Evolutionary conservation across 2,888 invertebrate species (phyloP).

Genomic region (Athripsodes cinereus): DNA sequence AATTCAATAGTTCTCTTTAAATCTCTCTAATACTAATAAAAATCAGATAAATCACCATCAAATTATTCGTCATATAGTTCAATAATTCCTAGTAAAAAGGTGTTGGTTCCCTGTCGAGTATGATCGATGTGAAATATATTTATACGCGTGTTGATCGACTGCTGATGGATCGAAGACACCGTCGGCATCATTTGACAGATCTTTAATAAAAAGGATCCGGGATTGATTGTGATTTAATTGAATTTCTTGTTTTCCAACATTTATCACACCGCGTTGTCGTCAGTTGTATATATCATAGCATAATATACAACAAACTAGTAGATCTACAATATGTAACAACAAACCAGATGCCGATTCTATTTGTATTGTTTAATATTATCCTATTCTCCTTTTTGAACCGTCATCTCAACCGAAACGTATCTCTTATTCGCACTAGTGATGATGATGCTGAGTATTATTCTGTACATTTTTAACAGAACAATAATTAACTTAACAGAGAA

Average conservation of each 20-base stretch:
- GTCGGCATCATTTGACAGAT: slow-evolving; percentile 26
- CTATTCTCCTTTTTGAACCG: not conserved
- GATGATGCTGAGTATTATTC: too few relatives aligned
- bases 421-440: not conserved
- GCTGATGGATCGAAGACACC: slow-evolving; percentile 18
- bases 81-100: not conserved
- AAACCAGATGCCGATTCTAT: not conserved
- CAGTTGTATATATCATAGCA: not conserved
- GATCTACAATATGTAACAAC: too few relatives aligned
- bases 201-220: slow-evolving; percentile 9
- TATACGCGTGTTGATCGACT: slow-evolving; percentile 18
- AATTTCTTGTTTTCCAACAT: slow-evolving; percentile 19
- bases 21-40: not conserved
- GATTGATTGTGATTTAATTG: slow-evolving; percentile 26
- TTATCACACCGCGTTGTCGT: not conserved
- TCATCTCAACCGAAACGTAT: not conserved
- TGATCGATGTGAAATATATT: slow-evolving; percentile 14
- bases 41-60: too few relatives aligned
- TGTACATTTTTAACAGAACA: too few relatives aligned
- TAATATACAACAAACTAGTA: too few relatives aligned
- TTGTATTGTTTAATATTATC: not conserved
- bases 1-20: too few relatives aligned
- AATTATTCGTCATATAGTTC: too few relatives aligned
- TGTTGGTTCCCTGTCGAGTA: not conserved
- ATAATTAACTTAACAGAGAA: too few relatives aligned